These are phyloP conservation scores for Empidonax alnorum DNA, from an alignment of 2,113 vertebrate genomes.

Conservation along the genomic window DNA sequence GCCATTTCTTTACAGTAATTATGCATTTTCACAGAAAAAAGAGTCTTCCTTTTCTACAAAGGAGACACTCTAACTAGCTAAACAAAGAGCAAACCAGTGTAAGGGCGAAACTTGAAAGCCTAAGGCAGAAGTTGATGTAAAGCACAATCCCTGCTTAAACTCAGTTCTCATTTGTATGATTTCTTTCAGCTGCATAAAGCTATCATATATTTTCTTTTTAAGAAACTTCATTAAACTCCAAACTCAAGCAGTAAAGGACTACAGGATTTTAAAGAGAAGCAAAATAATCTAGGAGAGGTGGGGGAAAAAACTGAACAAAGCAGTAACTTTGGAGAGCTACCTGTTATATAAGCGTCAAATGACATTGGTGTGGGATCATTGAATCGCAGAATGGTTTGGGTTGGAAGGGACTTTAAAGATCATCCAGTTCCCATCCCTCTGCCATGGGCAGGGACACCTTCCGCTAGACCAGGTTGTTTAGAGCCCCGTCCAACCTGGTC, in stretches of 20 bases:
- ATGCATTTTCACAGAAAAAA: not conserved
- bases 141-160: not conserved
- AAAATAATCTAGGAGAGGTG: not conserved
- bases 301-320: not conserved
- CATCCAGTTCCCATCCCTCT: not conserved
- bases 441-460: not conserved
- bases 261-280: not conserved
- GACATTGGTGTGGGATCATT: accelerated
- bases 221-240: not conserved
- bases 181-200: not conserved
- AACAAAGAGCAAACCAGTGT: not conserved
- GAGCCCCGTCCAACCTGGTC: not conserved
- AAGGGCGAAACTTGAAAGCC: not conserved
- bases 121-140: not conserved
- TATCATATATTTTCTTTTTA: not conserved
- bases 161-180: not conserved
- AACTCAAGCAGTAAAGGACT: not conserved
- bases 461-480: not conserved
- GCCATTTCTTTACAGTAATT: not conserved
- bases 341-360: not conserved
- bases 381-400: not conserved
- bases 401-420: not conserved
- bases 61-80: not conserved
- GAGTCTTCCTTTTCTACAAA: not conserved
- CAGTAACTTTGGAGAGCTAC: not conserved